Conservation (phyloP, 2,888 invertebrate genomes). For the Synanthedon myopaeformis region DNA sequence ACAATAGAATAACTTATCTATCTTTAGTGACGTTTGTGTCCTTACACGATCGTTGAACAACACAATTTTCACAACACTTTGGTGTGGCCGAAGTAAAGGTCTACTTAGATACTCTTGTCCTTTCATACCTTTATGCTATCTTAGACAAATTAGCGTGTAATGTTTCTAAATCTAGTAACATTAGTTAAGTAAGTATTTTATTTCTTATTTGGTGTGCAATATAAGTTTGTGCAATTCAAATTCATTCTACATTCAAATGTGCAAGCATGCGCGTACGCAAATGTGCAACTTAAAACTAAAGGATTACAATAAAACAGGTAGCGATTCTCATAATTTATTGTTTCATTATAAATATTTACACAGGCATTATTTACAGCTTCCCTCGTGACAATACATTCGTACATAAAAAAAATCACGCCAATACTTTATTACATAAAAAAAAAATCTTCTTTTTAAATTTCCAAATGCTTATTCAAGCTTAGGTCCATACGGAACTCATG, state of each 20-base stretch:
- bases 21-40: too few species aligned
- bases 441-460: not conserved
- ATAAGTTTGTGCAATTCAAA: not conserved
- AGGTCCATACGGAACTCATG: constrained; percentile 20
- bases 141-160: too few species aligned
- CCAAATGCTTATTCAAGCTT: not conserved
- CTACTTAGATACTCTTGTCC: too few species aligned
- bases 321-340: constrained; percentile 48
- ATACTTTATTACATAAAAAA: not conserved
- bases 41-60: too few species aligned
- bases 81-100: too few species aligned
- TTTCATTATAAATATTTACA: constrained; percentile 49
- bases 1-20: too few species aligned
- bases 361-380: constrained; percentile 45
- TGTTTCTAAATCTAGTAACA: too few species aligned
- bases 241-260: constrained; percentile 8
- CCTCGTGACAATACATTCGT: constrained; percentile 25
- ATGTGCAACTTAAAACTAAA: constrained; percentile 17
- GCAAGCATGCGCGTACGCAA: constrained; percentile 20
- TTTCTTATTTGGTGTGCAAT: too few species aligned
- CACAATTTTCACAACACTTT: too few species aligned
- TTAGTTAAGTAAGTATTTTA: too few species aligned
- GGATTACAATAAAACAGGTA: constrained; percentile 44
- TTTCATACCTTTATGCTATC: too few species aligned
- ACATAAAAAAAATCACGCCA: not conserved